A percentile compares a stretch with the other conserved stretches of the same genome.
Evolutionary conservation across 2,797 vertebrate genomes (phyloP).

Genomic region (Enteromius paludinosus): DNA sequence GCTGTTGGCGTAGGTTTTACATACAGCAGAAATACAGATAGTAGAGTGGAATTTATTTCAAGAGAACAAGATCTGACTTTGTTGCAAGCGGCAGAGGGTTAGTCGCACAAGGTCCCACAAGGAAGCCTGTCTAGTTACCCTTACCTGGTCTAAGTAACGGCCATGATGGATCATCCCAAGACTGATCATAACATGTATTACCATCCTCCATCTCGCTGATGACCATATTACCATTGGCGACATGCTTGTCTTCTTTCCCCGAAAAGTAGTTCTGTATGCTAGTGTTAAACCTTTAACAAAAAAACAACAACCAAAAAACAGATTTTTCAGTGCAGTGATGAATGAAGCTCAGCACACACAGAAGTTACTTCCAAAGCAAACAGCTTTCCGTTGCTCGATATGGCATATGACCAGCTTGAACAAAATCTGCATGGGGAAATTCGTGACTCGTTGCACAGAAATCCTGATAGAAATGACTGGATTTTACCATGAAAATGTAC

Average conservation of each 20-base stretch:
- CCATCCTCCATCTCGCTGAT: slow-evolving; percentile 86
- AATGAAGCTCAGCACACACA: neutral
- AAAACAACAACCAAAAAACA: neutral
- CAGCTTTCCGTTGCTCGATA: neutral
- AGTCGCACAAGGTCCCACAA: slow-evolving; percentile 19
- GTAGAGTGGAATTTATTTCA: slow-evolving; percentile 37
- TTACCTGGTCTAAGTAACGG: slow-evolving; percentile 87
- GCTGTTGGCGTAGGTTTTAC: slow-evolving; percentile 29
- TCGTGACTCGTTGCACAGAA: neutral
- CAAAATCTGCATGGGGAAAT: neutral
- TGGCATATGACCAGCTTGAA: neutral
- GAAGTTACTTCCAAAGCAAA: neutral
- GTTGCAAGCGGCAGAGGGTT: slow-evolving; percentile 24
- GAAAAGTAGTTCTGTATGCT: slow-evolving; percentile 83
- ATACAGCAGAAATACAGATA: slow-evolving; percentile 39
- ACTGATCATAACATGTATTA: slow-evolving; percentile 83
- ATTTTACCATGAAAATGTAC: neutral
- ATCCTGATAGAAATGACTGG: neutral
- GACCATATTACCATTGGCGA: slow-evolving; percentile 82
- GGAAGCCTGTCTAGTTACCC: slow-evolving; percentile 88
- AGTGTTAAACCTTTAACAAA: slow-evolving; percentile 79
- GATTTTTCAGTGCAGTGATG: neutral
- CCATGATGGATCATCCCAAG: slow-evolving; percentile 84
- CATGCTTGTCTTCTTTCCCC: slow-evolving; percentile 72
- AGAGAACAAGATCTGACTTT: slow-evolving; percentile 32